phyloP scores from a whole-genome alignment of 2,113 vertebrate species.

The Oreotragus oreotragus region DNA sequence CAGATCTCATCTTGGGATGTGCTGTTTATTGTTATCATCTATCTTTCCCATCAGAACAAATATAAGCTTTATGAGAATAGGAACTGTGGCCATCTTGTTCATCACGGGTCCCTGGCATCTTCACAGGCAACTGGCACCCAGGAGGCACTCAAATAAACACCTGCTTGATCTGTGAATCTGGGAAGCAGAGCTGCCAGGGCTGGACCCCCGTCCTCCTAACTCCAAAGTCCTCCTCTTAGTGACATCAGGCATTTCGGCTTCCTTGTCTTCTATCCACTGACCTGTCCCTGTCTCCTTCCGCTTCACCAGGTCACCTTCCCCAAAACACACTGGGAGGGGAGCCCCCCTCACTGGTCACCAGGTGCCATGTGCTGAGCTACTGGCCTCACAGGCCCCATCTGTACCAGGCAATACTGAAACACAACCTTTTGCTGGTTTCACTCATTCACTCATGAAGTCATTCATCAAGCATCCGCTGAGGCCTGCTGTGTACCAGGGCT shows the following conservation, averaged over 20 bases:
- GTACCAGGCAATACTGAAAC: rapidly evolving
- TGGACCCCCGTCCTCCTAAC: rapidly evolving
- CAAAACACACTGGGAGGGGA: rapidly evolving
- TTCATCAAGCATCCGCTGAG: rapidly evolving
- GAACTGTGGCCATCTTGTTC: rapidly evolving
- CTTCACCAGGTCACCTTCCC: not conserved
- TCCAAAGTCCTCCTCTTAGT: rapidly evolving
- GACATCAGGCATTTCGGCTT: not conserved
- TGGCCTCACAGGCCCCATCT: rapidly evolving
- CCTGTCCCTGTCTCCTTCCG: rapidly evolving
- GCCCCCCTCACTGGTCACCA: rapidly evolving
- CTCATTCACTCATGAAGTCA: not conserved
- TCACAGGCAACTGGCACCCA: rapidly evolving
- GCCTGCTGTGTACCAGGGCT: rapidly evolving
- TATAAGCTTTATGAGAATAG: rapidly evolving
- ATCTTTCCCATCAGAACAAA: not conserved
- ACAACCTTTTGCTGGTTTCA: rapidly evolving
- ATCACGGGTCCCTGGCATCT: rapidly evolving
- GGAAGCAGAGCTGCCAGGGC: rapidly evolving
- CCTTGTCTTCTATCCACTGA: not conserved
- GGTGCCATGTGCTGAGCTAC: rapidly evolving
- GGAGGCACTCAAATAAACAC: no score
- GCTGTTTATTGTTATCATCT: rapidly evolving
- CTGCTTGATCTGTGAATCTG: rapidly evolving
- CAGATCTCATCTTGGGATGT: rapidly evolving